Base-by-base conservation (phyloP, 23 tunicate species). In the Trididemnum clinides region DNA sequence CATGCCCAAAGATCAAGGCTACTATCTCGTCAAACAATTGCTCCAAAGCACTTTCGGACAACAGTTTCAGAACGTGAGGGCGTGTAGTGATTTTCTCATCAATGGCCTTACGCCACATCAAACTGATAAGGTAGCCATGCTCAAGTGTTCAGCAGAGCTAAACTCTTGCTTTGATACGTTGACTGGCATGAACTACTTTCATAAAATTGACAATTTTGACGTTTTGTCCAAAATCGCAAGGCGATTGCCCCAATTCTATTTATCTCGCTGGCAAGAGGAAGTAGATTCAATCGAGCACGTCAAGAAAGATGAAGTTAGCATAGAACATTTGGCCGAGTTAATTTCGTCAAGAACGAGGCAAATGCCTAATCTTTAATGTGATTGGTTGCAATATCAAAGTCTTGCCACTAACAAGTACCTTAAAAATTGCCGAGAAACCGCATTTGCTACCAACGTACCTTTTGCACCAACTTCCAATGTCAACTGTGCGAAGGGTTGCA, bases 131-230 rank as follows among this genome's bases (percentile, higher is more conserved):
- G 6, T 6, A 23, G 25, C 38, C 50, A 10, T 51, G 25, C 20
- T 78, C 7, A 31, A 51, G 7, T 78, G 51, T 51, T 78, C 83
- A 2, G 65, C 83, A 4, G 25, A 78, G 26, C 32, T 78, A 51
- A 78, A 2, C 10, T 29, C 83, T 51, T 78, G 83, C 28, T 20
- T 51, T 33, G 25, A 57, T 28, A 51, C 70, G 27, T 28, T 78
- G 25, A 2, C 5, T 6, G 64, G 81, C 23, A 75, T 75, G 64
- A 23, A 75, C 81, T 75, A 75, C 28, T 30, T 75, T 6, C 64
- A 75, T 23, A 36, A 39, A 75, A 75, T 78, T 19, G 71, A 78
- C 29, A 78, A 78, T 57, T 20, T 78, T 33, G 83, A 78, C 71
- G 29, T 51, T 2, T 33, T 78, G 44, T 2, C 23, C 33, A 78